A percentile compares a stretch with the other conserved stretches of the same genome.
phyloP scores from a whole-genome alignment of 2,113 vertebrate species.

The Ictalurus furcatus region DNA sequence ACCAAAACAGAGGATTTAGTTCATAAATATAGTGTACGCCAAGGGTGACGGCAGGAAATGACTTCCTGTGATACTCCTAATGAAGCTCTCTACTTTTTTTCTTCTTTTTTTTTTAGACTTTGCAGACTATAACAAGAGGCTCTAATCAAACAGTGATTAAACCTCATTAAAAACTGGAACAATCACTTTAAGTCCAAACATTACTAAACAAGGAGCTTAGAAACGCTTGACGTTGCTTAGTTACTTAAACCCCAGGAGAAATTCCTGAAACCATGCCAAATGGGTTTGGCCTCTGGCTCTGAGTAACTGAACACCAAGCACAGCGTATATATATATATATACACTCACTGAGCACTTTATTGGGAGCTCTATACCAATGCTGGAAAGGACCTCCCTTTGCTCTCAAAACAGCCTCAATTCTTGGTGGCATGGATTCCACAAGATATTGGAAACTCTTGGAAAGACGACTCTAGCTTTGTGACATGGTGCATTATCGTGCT shows the following conservation, averaged over 20 bases:
- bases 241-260: constrained; percentile 32
- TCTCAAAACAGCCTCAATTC: too few relatives aligned
- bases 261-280: constrained; percentile 5
- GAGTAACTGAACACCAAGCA: background rate
- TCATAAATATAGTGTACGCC: background rate
- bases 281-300: background rate
- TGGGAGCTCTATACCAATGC: too few relatives aligned
- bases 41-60: background rate
- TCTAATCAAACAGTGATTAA: constrained; percentile 15
- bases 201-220: constrained; percentile 2
- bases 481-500: too few relatives aligned
- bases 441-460: too few relatives aligned
- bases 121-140: background rate
- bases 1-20: background rate
- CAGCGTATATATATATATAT: background rate
- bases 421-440: too few relatives aligned
- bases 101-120: background rate
- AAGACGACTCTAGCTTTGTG: too few relatives aligned
- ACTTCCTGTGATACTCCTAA: constrained; percentile 1
- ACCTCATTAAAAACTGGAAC: constrained; percentile 7
- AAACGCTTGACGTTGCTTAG: constrained; percentile 10
- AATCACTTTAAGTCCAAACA: background rate
- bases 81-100: background rate
- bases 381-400: too few relatives aligned
- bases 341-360: background rate